Percentiles rank a stretch among this genome's conserved stretches.
phyloP scores from a whole-genome alignment of 2,113 vertebrate species.

The Platanista minor region DNA sequence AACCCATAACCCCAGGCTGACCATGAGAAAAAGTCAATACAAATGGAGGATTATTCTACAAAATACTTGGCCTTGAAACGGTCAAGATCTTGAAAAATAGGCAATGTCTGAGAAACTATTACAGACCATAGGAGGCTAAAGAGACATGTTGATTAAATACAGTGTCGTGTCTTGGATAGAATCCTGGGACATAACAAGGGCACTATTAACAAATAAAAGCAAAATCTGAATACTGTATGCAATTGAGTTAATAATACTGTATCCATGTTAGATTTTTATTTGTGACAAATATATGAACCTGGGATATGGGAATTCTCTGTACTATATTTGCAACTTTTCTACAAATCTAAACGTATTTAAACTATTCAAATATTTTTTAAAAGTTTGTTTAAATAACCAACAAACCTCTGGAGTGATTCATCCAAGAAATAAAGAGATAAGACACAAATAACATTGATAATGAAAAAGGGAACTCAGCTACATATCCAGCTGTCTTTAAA shows the following conservation, averaged over 20 bases:
- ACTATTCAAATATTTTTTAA: neutral
- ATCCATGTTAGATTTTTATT: neutral
- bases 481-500: neutral
- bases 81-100: neutral
- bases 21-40: neutral
- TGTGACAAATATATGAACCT: neutral
- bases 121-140: neutral
- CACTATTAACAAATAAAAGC: neutral
- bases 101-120: neutral
- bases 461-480: too few relatives aligned
- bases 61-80: neutral
- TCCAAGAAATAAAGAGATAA: neutral
- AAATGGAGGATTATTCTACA: neutral
- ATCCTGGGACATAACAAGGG: too few relatives aligned
- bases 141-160: neutral
- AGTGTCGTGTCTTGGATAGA: neutral
- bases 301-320: too few relatives aligned
- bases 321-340: neutral
- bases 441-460: neutral
- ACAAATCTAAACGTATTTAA: neutral
- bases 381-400: neutral
- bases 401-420: neutral
- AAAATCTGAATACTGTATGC: neutral
- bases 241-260: neutral
- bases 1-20: neutral